Base-by-base conservation (phyloP, 2,113 vertebrate species). In the Chloebia gouldiae region DNA sequence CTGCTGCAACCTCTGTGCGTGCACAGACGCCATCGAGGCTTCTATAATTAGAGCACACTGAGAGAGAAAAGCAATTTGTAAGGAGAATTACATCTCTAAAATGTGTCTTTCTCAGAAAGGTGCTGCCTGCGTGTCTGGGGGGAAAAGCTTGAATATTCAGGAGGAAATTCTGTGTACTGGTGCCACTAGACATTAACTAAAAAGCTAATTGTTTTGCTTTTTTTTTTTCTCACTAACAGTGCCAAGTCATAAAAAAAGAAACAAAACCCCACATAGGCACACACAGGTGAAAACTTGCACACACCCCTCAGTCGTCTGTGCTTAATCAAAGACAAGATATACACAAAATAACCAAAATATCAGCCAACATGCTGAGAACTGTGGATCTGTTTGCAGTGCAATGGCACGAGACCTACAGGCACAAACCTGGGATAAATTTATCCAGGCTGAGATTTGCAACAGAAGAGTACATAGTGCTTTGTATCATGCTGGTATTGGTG, bases 21-120 rank as follows among this genome's bases (percentile, higher is more conserved):
- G 28, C 78, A 45, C 64, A 70, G 49, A 28, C n/a, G 20, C 51
- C 6, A 1, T 7, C 16, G n/a, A 68, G 44, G 72, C 44, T 92
- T 71, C 89, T 91, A 56, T 89, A 89, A 91, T 81, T 91, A 92
- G 81, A 81, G 87, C 49, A 53, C 50, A 64, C 53, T 2, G 1
- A 72, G 76, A 86, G 47, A 86, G 77, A 92, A 83, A 89, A 84
- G 84, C 44, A 63, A 63, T 91, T 87, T 89, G 40, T 64, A 81
- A 76, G 65, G 57, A 85, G 80, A 87, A 72, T 51, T 78, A 76
- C 77, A 66, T 70, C 54, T 56, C 85, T 61, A 35, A 75, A 85
- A 14, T 0, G 1, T 13, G 16, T 40, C 64, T 88, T 70, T 50
- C 77, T 84, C 53, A 15, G 45, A 73, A 92, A 89, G 81, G 83